Evolutionary conservation across 2,888 invertebrate genomes (phyloP), one percentile per base, ranked within the genome.

Genomic region (Patella depressa): DNA sequence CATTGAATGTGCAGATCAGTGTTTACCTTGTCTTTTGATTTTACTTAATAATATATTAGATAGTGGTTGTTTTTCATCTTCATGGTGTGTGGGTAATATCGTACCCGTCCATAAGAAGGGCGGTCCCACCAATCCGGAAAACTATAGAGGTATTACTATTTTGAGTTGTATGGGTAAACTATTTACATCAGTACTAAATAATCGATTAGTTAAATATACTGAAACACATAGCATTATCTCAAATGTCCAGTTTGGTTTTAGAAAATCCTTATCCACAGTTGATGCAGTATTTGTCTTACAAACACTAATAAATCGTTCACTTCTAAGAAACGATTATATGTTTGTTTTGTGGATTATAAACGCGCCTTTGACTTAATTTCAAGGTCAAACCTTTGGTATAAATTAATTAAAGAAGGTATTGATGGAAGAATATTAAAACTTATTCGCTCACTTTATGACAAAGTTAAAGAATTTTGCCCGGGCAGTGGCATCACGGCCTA

Each of bases 291-390:
- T 65, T 19, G n/a, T n/a, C 11, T 12, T 65, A n/a, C 65, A 65
- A 65, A 19, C 65, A 7, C 3, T 65, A 9, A n/a, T 65, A 19
- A 65, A 65, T 65, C 5, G n/a, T 29, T 29, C 29, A 29, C 29
- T 29, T 29, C 29, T 29, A 65, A 65, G n/a, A 65, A 65, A 19
- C n/a, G 19, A 65, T 19, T 65, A 19, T 65, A 65, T n/a, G n/a
- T n/a, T 65, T 65, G 65, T 14, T 65, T 65, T 65, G 65, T n/a
- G 11, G 65, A 65, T n/a, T 65, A 65, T 12, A 65, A 65, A 14
- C n/a, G 5, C n/a, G 29, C 29, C 1, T 29, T 29, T 29, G 29
- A 29, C 29, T 29, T 29, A 29, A 29, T 29, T 29, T 29, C 29
- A 29, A 29, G 29, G 29, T 29, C 29, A 29, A 29, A 29, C 29